Evolutionary conservation across 37 sponge, comb jelly and placozoan genomes (phyloP).

Genomic region (Agelas oroides): DNA sequence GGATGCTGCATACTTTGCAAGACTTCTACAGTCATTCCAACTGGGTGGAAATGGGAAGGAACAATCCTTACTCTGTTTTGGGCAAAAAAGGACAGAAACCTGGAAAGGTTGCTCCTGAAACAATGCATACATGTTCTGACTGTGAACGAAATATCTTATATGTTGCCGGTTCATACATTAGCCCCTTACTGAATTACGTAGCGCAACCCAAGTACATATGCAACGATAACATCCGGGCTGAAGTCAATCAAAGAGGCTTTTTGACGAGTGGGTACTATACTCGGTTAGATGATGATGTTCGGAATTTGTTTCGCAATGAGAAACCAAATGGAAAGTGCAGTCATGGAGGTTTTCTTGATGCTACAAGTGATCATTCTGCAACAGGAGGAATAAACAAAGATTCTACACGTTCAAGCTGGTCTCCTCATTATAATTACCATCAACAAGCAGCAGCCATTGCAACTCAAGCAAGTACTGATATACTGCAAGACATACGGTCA

Average conservation of each 20-base stretch:
- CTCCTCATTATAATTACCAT: conserved; percentile 45
- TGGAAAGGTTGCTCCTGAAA: conserved; percentile 17
- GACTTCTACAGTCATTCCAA: conserved; percentile 71
- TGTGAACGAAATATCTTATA: too few species aligned
- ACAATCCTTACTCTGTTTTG: conserved; percentile 8
- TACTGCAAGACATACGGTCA: conserved; percentile 8
- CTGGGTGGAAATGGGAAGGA: conserved; percentile 53
- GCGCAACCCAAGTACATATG: too few species aligned
- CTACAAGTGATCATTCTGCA: too few species aligned
- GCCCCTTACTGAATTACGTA: too few species aligned
- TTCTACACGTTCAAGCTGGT: not conserved
- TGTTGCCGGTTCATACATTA: too few species aligned
- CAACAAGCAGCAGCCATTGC: conserved; percentile 19
- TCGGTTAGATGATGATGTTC: too few species aligned
- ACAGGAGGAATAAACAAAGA: conserved; percentile 60
- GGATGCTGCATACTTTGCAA: conserved; percentile 57
- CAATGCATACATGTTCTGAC: conserved; percentile 36
- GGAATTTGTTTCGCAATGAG: not conserved
- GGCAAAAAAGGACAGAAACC: conserved; percentile 1
- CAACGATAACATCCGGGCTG: too few species aligned
- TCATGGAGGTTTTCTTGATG: conserved; percentile 51
- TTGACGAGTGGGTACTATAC: conserved; percentile 55
- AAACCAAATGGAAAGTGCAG: conserved; percentile 49
- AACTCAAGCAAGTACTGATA: conserved; percentile 18
- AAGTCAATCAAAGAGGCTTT: not conserved